phyloP scores from a whole-genome alignment of 1,140 invertebrate genomes.

The Chionoecetes opilio region DNA sequence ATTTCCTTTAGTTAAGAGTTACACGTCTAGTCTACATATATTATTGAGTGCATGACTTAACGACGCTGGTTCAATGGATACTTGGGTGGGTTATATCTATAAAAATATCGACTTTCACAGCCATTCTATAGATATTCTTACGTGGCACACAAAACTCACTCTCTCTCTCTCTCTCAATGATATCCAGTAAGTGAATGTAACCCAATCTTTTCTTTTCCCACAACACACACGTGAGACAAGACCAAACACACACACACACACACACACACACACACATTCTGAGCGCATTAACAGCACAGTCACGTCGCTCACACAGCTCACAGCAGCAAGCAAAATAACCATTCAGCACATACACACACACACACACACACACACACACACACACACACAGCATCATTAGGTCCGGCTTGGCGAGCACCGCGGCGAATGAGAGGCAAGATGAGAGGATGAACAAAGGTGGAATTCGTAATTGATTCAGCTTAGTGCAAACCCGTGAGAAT shows the following conservation, averaged over 20 bases:
- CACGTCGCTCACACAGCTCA: no score
- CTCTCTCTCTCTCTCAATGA: not conserved
- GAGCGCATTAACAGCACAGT: no score
- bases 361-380: no score
- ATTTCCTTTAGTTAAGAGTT: no score
- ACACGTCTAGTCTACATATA: no score
- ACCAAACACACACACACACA: not conserved
- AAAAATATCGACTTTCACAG: not conserved
- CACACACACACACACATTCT: not conserved
- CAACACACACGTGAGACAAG: not conserved
- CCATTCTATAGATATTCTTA: no score
- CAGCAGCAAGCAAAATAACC: no score
- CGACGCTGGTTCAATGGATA: not conserved
- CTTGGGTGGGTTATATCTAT: not conserved
- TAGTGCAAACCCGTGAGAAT: not conserved
- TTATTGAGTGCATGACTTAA: no score
- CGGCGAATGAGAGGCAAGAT: no score
- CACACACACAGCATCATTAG: not conserved
- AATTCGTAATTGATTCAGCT: conserved; percentile 22
- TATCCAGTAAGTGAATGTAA: no score
- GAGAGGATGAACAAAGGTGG: not conserved
- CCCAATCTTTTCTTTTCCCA: not conserved
- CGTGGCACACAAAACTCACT: not conserved
- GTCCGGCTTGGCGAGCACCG: no score
- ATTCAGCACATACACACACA: no score